phyloP scores from a whole-genome alignment of 2,888 invertebrate species.

The Acrobeloides nanus region DNA sequence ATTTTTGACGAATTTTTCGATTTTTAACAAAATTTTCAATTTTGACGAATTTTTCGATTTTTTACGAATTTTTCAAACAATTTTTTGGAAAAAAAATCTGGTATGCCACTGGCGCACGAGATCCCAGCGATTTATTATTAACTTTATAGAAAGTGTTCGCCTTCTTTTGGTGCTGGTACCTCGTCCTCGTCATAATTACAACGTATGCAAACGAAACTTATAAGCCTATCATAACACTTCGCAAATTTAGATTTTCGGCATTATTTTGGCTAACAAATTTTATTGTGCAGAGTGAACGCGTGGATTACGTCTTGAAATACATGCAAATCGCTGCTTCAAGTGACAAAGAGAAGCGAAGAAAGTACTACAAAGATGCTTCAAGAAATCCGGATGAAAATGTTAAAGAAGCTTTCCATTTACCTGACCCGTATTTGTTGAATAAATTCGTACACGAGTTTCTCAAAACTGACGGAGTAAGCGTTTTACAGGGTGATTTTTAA shows the following conservation, averaged over 20 bases:
- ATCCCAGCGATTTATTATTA: no score
- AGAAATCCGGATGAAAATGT: conserved; percentile 20
- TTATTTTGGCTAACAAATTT: conserved; percentile 45
- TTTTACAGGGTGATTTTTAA: not conserved
- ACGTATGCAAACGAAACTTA: conserved; percentile 18
- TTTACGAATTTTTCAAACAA: no score
- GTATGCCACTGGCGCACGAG: no score
- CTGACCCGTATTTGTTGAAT: conserved; percentile 41
- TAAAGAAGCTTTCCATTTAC: conserved; percentile 24
- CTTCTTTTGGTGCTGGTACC: conserved; percentile 52
- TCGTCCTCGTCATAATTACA: conserved; percentile 40
- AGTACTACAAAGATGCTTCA: conserved; percentile 9
- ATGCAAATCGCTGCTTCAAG: conserved; percentile 32
- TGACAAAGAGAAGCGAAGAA: conserved; percentile 19
- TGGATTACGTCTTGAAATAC: conserved; percentile 50
- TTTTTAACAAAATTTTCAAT: no score
- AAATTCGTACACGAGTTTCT: conserved; percentile 42
- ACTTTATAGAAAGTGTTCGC: conserved; percentile 52
- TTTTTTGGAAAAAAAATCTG: no score
- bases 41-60: no score
- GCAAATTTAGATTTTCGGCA: conserved; percentile 34
- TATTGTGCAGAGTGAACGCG: conserved; percentile 36
- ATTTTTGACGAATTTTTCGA: no score
- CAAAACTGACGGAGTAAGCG: conserved; percentile 42
- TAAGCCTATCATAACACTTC: conserved; percentile 7